These are phyloP conservation scores for Hoplodrina ambigua DNA, from an alignment of 2,888 invertebrate genomes.

Conservation along the genomic window DNA sequence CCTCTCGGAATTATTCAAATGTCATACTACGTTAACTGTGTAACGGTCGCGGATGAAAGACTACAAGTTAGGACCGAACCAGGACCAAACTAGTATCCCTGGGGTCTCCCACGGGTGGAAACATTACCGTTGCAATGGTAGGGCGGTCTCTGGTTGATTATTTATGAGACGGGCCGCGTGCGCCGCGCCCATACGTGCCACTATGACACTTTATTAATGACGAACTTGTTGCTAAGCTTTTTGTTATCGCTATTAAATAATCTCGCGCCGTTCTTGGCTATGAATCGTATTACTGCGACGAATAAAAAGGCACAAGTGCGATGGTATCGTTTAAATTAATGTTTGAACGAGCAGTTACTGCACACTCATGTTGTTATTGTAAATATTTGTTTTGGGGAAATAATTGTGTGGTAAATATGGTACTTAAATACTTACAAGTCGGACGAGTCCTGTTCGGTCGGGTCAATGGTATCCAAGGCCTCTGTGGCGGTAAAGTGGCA, in stretches of 20 bases:
- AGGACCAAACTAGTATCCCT: conserved; percentile 66
- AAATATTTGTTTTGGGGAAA: conserved; percentile 50
- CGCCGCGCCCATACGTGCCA: conserved; percentile 82
- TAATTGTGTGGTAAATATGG: conserved; percentile 34
- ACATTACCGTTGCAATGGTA: conserved; percentile 76
- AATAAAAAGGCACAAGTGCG: conserved; percentile 64
- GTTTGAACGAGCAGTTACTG: conserved; percentile 59
- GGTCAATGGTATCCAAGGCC: conserved; percentile 98
- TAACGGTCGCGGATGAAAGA: conserved; percentile 70
- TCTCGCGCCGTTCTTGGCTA: conserved; percentile 65
- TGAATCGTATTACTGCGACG: conserved; percentile 65
- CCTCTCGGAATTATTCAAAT: conserved; percentile 72
- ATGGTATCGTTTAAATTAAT: conserved; percentile 71
- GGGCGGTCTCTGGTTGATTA: conserved; percentile 80
- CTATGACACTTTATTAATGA: conserved; percentile 84
- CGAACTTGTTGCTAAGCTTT: conserved; percentile 76
- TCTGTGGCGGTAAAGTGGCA: conserved; percentile 96
- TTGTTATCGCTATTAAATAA: conserved; percentile 75
- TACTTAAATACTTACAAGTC: conserved; percentile 93
- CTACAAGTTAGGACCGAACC: conserved; percentile 62
- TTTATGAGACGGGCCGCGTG: conserved; percentile 81
- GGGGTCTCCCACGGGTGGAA: conserved; percentile 71
- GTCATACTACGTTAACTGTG: conserved; percentile 67
- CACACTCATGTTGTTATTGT: conserved; percentile 55
- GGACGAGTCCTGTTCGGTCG: conserved; percentile 97